These are phyloP conservation scores for Phortica variegata DNA, from an alignment of 1,140 invertebrate species.

Conservation along the genomic window DNA sequence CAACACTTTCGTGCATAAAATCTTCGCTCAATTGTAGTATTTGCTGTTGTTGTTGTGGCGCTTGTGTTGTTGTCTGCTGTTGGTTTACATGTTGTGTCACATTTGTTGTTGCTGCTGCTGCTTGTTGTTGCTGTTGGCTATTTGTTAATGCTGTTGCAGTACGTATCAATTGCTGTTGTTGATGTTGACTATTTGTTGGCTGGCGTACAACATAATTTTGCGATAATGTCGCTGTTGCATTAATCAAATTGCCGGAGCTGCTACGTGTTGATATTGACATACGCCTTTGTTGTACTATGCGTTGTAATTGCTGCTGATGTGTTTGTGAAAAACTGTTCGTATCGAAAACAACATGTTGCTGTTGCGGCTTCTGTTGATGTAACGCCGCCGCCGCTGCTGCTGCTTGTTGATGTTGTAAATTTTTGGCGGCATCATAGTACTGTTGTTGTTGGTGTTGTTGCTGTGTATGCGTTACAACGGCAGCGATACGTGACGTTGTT, in stretches of 20 bases:
- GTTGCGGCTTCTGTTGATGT: conserved; percentile 3
- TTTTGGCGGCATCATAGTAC: too few species aligned
- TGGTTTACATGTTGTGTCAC: conserved; percentile 30
- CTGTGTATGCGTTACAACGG: too few species aligned
- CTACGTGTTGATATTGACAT: conserved; percentile 2
- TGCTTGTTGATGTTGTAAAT: too few species aligned
- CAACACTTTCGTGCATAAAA: conserved; percentile 7
- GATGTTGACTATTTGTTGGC: conserved; percentile 30
- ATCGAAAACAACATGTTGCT: too few species aligned
- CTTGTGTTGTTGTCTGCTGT: conserved; percentile 11
- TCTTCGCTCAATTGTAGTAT: conserved; percentile 5
- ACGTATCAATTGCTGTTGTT: conserved; percentile 42
- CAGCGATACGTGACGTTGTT: too few species aligned
- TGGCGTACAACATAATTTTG: conserved; percentile 42
- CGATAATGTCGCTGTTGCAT: conserved; percentile 11
- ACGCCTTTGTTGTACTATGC: conserved; percentile 5
- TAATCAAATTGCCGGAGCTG: conserved; percentile 9
- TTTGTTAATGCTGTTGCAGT: conserved; percentile 35
- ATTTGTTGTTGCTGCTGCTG: conserved; percentile 23
- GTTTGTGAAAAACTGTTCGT: too few species aligned
- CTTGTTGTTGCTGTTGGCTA: conserved; percentile 25
- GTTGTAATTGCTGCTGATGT: too few species aligned
- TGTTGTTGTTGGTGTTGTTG: too few species aligned
- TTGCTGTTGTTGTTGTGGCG: conserved; percentile 18
- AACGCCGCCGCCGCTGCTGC: conserved; percentile 3